A percentile compares a stretch with the other conserved stretches of the same genome.
Conservation (phyloP, 2,888 invertebrate genomes). For the Epicampocera succincta region DNA sequence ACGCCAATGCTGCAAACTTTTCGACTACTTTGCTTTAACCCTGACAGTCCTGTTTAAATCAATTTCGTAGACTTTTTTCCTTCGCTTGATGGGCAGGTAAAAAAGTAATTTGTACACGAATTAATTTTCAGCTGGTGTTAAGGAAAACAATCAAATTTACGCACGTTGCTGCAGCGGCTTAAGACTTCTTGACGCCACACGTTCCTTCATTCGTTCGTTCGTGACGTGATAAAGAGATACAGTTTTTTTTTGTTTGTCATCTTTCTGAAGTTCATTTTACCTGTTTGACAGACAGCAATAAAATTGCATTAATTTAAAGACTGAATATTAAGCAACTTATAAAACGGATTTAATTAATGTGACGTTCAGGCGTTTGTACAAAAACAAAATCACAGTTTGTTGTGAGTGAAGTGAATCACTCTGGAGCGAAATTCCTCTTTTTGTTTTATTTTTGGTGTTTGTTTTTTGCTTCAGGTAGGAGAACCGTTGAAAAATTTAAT, state of each 20-base stretch:
- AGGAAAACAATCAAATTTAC: too few relatives aligned
- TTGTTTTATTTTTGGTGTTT: not conserved
- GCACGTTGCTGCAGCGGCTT: not conserved
- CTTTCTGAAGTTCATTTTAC: not conserved
- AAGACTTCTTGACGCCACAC: not conserved
- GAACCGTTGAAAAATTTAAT: not conserved
- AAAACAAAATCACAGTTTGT: slow-evolving; percentile 18
- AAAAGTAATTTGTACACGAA: too few relatives aligned
- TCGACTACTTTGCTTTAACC: too few relatives aligned
- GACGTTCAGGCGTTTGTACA: not conserved
- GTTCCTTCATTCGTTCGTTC: too few relatives aligned
- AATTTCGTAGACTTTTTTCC: not conserved
- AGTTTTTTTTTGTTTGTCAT: not conserved
- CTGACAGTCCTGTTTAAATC: too few relatives aligned
- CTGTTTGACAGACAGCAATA: slow-evolving; percentile 8
- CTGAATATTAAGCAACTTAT: slow-evolving; percentile 16
- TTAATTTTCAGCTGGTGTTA: too few relatives aligned
- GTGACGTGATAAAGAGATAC: not conserved
- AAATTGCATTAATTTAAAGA: not conserved
- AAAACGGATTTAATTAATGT: slow-evolving; percentile 34
- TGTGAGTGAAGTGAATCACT: slow-evolving; percentile 13
- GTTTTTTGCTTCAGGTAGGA: not conserved
- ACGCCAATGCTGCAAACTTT: too few relatives aligned
- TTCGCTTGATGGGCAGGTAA: not conserved
- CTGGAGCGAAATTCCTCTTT: slow-evolving; percentile 3